These are phyloP conservation scores for Callitettix versicolor DNA, from an alignment of 1,140 invertebrate species.

Conservation along the genomic window DNA sequence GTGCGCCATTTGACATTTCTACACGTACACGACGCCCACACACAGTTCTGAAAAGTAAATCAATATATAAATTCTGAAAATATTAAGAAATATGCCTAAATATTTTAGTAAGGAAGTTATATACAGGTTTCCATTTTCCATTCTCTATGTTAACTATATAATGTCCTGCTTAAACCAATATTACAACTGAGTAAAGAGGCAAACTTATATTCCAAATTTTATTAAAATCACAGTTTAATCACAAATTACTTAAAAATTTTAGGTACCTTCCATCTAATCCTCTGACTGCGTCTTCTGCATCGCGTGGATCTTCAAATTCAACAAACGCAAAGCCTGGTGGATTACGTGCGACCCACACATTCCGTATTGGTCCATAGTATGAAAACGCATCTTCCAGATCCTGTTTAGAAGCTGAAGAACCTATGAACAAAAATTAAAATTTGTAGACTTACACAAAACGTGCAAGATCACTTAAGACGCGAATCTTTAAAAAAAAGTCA, in stretches of 20 bases:
- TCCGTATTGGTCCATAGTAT: conserved; percentile 85
- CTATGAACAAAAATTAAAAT: conserved; percentile 23
- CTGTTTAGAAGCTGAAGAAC: conserved; percentile 70
- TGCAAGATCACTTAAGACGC: neutral
- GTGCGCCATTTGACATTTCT: conserved; percentile 79
- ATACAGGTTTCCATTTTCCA: too few species aligned
- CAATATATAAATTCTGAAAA: too few species aligned
- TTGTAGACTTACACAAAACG: neutral
- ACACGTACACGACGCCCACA: conserved; percentile 84
- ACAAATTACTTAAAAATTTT: neutral
- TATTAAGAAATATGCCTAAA: too few species aligned
- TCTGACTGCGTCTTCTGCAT: conserved; percentile 86
- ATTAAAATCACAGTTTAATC: neutral
- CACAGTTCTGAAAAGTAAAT: conserved; percentile 50
- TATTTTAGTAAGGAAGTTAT: too few species aligned
- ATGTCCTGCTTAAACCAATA: too few species aligned
- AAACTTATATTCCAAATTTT: neutral
- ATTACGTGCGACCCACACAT: conserved; percentile 91
- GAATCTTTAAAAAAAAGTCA: neutral
- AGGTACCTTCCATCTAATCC: conserved; percentile 54
- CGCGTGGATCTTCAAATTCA: conserved; percentile 81
- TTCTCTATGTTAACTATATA: too few species aligned
- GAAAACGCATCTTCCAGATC: conserved; percentile 89
- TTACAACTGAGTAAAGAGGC: too few species aligned
- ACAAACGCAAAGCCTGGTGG: conserved; percentile 91